phyloP scores from a whole-genome alignment of 2,113 vertebrate genomes.

The Cyanocitta stelleri region DNA sequence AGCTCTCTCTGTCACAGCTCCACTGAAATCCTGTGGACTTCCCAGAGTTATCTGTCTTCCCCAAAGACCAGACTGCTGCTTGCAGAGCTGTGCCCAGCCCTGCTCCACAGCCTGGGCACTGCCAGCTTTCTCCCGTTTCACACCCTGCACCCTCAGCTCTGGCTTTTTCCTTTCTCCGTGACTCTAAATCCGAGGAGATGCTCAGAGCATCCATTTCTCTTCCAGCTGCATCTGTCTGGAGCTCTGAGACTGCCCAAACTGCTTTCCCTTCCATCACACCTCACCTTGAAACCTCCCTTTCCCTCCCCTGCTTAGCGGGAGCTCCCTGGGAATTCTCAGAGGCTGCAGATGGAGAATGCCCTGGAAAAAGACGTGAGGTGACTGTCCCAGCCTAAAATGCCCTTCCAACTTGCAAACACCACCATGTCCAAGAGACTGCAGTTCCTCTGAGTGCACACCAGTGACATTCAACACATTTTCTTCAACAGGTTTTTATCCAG shows the following conservation, averaged over 20 bases:
- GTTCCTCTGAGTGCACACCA: neutral
- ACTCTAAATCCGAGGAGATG: neutral
- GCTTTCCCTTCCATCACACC: neutral
- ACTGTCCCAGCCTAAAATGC: neutral
- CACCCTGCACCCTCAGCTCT: neutral
- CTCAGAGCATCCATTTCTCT: neutral
- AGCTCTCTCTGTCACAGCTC: neutral
- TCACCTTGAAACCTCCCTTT: neutral
- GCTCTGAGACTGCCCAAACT: neutral
- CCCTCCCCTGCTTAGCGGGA: neutral
- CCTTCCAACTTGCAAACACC: neutral
- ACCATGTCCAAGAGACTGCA: neutral
- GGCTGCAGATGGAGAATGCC: neutral
- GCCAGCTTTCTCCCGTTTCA: neutral
- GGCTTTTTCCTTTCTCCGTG: neutral
- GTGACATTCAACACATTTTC: neutral
- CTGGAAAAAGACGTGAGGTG: neutral
- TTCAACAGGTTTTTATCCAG: neutral
- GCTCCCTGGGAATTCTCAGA: slow-evolving; percentile 16
- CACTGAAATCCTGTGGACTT: neutral
- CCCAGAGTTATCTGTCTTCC: neutral
- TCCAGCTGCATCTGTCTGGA: neutral
- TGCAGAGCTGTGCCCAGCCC: neutral
- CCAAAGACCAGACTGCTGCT: neutral
- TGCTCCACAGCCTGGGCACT: neutral